Conservation (phyloP, 2,888 invertebrate species). For the Mimas tiliae region DNA sequence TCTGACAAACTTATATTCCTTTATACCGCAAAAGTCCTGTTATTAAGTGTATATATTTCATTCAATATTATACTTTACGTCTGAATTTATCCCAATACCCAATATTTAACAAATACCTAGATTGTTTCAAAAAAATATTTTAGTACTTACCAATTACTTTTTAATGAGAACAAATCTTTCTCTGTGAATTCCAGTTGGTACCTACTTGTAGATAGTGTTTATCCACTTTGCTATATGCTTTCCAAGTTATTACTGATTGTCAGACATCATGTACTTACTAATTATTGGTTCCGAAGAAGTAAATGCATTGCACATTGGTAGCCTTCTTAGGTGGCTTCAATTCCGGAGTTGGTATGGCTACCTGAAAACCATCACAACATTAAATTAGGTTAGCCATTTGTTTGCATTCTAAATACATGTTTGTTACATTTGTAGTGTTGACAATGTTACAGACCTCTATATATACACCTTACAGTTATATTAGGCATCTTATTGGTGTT, state of each 20-base stretch:
- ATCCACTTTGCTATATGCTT: too few relatives aligned
- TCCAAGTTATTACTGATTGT: background rate
- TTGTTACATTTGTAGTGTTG: background rate
- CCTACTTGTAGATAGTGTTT: too few relatives aligned
- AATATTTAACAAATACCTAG: too few relatives aligned
- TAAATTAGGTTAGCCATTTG: slow-evolving; percentile 47
- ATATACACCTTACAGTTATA: background rate
- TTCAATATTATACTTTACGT: too few relatives aligned
- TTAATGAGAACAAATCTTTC: too few relatives aligned
- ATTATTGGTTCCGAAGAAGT: slow-evolving; percentile 97
- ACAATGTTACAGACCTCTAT: background rate
- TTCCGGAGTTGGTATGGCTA: slow-evolving; percentile 92
- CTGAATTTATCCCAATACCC: too few relatives aligned
- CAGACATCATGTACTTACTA: slow-evolving; percentile 88
- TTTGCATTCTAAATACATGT: background rate
- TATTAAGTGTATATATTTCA: too few relatives aligned
- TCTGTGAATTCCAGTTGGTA: too few relatives aligned
- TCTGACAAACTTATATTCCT: too few relatives aligned
- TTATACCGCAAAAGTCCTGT: too few relatives aligned
- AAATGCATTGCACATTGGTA: slow-evolving; percentile 91
- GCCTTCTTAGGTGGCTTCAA: slow-evolving; percentile 91
- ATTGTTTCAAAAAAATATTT: too few relatives aligned
- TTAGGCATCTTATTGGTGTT: slow-evolving; percentile 39
- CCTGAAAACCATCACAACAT: slow-evolving; percentile 83
- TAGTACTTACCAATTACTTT: too few relatives aligned